Evolutionary conservation across 2,888 invertebrate species (phyloP).

Genomic region (Pristionchus maxplancki): DNA sequence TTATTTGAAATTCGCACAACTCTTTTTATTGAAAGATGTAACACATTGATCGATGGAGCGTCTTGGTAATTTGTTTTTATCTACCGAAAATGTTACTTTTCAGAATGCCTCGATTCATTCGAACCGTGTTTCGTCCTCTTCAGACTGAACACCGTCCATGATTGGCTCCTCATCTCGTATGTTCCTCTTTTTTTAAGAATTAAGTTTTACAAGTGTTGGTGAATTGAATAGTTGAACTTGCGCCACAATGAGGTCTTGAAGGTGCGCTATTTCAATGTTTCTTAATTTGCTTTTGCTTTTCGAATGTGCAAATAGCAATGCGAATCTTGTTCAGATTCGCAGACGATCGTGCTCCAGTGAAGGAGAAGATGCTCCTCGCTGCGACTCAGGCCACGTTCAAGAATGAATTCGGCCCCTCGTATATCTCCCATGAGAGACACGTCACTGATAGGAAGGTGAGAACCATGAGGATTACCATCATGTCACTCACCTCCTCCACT

Average conservation of each 20-base stretch:
- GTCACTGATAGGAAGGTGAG: constrained; percentile 82
- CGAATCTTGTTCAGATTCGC: constrained; percentile 88
- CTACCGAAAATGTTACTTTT: too few relatives aligned
- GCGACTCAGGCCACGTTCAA: constrained; percentile 97
- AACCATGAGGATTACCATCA: neutral
- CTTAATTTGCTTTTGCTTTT: neutral
- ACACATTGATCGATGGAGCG: too few relatives aligned
- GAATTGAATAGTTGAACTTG: neutral
- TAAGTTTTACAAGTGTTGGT: neutral
- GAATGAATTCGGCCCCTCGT: constrained; percentile 93
- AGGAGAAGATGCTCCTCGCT: constrained; percentile 98
- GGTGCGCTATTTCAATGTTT: too few relatives aligned
- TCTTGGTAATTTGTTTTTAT: too few relatives aligned
- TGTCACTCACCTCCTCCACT: neutral
- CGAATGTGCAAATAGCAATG: neutral
- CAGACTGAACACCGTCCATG: constrained; percentile 85
- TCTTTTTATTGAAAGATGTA: neutral
- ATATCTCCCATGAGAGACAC: constrained; percentile 94
- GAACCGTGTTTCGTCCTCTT: constrained; percentile 92
- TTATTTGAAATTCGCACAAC: neutral
- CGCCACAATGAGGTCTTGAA: neutral
- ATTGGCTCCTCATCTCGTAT: constrained; percentile 85
- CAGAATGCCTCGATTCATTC: constrained; percentile 79
- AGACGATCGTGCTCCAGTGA: constrained; percentile 91
- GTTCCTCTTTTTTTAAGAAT: neutral